Evolutionary conservation across 2,797 vertebrate genomes (phyloP).

Genomic region (Takifugu ocellatus): DNA sequence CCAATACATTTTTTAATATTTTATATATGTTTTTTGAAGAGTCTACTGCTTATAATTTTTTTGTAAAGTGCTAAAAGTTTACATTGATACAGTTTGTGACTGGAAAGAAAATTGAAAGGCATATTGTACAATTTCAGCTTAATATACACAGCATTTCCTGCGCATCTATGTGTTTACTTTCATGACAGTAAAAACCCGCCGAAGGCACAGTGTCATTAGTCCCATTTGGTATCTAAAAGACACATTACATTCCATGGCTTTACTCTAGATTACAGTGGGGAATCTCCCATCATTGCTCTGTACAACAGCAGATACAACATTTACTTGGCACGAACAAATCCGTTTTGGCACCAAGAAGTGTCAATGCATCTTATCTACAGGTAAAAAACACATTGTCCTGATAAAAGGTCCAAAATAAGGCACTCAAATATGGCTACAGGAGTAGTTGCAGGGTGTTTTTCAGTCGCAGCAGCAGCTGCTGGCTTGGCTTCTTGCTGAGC

Average conservation of each 20-base stretch:
- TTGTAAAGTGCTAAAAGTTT: constrained; percentile 61
- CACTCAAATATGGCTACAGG: constrained; percentile 36
- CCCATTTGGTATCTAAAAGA: constrained; percentile 20
- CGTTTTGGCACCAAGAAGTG: constrained; percentile 32
- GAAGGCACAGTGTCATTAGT: constrained; percentile 31
- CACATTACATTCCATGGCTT: constrained; percentile 33
- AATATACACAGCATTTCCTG: constrained; percentile 27
- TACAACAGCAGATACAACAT: constrained; percentile 32
- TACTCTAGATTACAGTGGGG: constrained; percentile 27
- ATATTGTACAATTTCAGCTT: constrained; percentile 35
- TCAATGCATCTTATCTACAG: constrained; percentile 40
- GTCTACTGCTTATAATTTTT: constrained; percentile 22
- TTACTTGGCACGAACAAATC: constrained; percentile 31
- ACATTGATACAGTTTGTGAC: constrained; percentile 32
- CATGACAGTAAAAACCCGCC: constrained; percentile 11
- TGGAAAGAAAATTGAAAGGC: constrained; percentile 18
- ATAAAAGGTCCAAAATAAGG: constrained; percentile 44
- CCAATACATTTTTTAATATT: constrained; percentile 5
- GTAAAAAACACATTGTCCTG: constrained; percentile 11
- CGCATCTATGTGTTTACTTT: constrained; percentile 18
- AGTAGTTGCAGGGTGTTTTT: constrained; percentile 28
- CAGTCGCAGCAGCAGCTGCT: constrained; percentile 21
- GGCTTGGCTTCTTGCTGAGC: constrained; percentile 13
- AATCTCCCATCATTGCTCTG: constrained; percentile 14
- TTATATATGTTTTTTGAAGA: constrained; percentile 7